Evolutionary conservation across 1,140 invertebrate genomes (phyloP).

Genomic region (Drosophila asahinai): DNA sequence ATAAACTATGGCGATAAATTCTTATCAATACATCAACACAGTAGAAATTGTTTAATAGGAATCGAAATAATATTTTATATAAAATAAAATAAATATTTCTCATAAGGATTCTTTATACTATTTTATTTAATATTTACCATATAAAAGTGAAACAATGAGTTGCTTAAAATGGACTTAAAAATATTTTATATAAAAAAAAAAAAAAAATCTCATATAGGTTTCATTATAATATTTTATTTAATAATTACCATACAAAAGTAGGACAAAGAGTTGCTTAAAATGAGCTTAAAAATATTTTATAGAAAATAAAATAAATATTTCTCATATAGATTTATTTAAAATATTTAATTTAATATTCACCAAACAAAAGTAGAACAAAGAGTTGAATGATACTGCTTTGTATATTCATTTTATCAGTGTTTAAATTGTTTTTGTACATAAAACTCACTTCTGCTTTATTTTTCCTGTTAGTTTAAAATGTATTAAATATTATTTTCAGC

Average conservation of each 20-base stretch:
- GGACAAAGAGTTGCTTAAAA: background rate
- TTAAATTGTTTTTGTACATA: background rate
- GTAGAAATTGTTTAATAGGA: background rate
- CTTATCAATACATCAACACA: constrained; percentile 17
- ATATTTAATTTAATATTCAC: background rate
- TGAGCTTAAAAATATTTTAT: background rate
- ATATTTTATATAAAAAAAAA: background rate
- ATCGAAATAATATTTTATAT: background rate
- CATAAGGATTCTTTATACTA: background rate
- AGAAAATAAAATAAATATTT: too few relatives aligned
- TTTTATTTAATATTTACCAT: background rate
- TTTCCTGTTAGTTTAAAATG: background rate
- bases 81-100: too few relatives aligned
- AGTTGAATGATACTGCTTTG: too few relatives aligned
- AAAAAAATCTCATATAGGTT: too few relatives aligned
- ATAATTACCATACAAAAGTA: too few relatives aligned
- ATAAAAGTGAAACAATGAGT: background rate
- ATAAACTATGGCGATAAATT: constrained; percentile 10
- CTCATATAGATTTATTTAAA: too few relatives aligned
- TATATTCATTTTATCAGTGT: background rate
- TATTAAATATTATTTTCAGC: background rate
- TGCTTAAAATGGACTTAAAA: too few relatives aligned
- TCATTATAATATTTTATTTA: background rate
- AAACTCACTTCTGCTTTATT: background rate
- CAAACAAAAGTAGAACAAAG: background rate